These are phyloP conservation scores for Sparidentex hasta DNA, from an alignment of 2,797 vertebrate genomes.

Conservation along the genomic window DNA sequence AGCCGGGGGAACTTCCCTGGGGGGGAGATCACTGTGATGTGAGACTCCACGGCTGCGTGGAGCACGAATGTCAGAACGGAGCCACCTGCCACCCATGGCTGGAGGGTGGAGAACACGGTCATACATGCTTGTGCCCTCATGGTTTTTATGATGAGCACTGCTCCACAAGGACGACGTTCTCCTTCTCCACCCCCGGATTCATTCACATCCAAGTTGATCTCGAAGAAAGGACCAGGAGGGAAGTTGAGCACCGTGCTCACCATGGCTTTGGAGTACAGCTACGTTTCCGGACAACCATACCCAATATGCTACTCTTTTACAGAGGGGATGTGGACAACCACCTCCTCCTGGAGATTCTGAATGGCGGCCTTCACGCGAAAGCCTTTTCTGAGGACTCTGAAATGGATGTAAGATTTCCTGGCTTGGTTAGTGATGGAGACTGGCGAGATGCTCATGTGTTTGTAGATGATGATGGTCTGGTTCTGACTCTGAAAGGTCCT, in stretches of 20 bases:
- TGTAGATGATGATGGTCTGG: constrained; percentile 77
- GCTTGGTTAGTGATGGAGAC: constrained; percentile 85
- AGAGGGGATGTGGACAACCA: constrained; percentile 78
- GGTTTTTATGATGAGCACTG: constrained; percentile 90
- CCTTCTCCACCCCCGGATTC: constrained; percentile 86
- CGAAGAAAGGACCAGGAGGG: constrained; percentile 71
- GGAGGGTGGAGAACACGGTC: constrained; percentile 79
- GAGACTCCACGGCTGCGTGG: constrained; percentile 88
- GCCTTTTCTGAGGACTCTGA: constrained; percentile 72
- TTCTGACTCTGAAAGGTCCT: constrained; percentile 83
- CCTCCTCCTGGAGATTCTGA: constrained; percentile 87
- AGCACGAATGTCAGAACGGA: constrained; percentile 89
- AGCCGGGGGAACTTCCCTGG: constrained; percentile 84
- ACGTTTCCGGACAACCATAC: constrained; percentile 91
- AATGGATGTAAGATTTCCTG: constrained; percentile 67
- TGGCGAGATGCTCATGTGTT: constrained; percentile 87
- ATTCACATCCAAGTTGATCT: constrained; percentile 79
- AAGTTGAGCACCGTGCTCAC: constrained; percentile 36
- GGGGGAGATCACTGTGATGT: constrained; percentile 90
- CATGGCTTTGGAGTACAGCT: constrained; percentile 76
- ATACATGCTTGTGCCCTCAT: constrained; percentile 89
- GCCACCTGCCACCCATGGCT: constrained; percentile 90
- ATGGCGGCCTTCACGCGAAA: constrained; percentile 81
- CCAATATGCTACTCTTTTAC: constrained; percentile 87
- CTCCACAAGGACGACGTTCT: constrained; percentile 92